Base-by-base conservation (phyloP, 2,113 vertebrate genomes). In the Tiliqua scincoides region DNA sequence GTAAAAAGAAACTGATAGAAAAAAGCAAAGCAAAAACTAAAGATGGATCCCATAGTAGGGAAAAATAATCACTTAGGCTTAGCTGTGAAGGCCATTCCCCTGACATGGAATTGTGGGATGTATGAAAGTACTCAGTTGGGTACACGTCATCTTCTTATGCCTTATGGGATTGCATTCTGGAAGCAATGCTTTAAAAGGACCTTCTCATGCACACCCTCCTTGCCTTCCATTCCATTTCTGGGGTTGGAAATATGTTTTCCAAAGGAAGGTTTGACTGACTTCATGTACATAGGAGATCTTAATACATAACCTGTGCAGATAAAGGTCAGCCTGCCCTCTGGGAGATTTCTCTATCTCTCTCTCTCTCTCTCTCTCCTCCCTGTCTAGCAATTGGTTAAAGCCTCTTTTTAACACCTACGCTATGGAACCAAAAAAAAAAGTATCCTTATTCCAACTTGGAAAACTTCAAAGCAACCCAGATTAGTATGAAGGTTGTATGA, bases 381-480 rank as follows among this genome's bases (percentile, higher is more conserved):
- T 59, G 2, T 76, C 74, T 20, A 12, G 43, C 15, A 18, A 12
- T 5, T 1, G 1, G 17, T 17, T 76, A 52, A 67, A 67, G 30
- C 27, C 67, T 65, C 6, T 78, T 77, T 70, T 79, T 88, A 85
- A 85, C 74, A 84, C 54, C 43, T 48, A 3, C 85, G 74, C 67
- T 87, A 10, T 89, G 88, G 82, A 75, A 74, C 87, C 54, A 79
- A 83, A 88, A 65, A 67, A 87, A 83, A 71, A 20, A 0, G 71
- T 88, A 85, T 73, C 71, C 79, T 18, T 35, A 0, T 68, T 84
- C 15, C 18, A 12, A 54, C 72, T 61, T 21, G 14, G 35, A 78
- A 61, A 35, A 72, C 30, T 21, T 40, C 30, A 25, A 37, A n/a
- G 52, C 35, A 27, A 81, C 76, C 4, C 1, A 2, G 2, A 20